Evolutionary conservation across 2,888 invertebrate genomes (phyloP), one percentile per base, ranked within the genome.

Genomic region (Operophtera brumata): DNA sequence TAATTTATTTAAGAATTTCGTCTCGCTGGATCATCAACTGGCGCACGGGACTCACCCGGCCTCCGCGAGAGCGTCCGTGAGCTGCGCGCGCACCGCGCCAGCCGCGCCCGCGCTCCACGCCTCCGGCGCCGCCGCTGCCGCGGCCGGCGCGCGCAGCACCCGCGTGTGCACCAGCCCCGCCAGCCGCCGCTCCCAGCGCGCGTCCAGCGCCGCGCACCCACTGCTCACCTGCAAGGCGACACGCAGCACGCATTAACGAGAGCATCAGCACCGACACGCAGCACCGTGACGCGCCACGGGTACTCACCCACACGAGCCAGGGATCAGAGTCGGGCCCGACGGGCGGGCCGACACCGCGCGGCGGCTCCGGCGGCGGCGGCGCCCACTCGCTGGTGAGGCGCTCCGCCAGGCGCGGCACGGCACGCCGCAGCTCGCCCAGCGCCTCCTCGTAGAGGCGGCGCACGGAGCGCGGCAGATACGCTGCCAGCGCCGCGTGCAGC

Each of bases 41-140:
- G n/a, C n/a, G n/a, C n/a, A n/a, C n/a, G n/a, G n/a, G n/a, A 46
- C 75, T 66, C 52, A 77, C 78, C 80, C 81, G 2, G 80, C 80
- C 54, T 79, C 83, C 6, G 68, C 71, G 8, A 81, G 66, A 43
- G 73, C 56, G 35, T 78, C 84, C 8, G 64, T 66, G 34, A 84
- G 76, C n/a, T 72, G 76, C 36, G 71, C 64, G 60, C 83, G 77
- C 57, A 70, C 71, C 36, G 65, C 63, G 30, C 62, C 73, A 32
- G 70, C 71, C 47, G 60, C 69, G 44, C 65, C 73, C 25, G 77
- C 77, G 73, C 79, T 76, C 80, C 82, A 80, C 39, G 66, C 65
- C 50, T 70, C 80, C 26, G 78, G 77, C 61, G 70, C 57, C 43
- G 54, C 65, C 49, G 63, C 69, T 60, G 70, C 65, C 48, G 62